Conservation (phyloP, 2,113 vertebrate genomes). For the Melanotaenia duboulayi region DNA sequence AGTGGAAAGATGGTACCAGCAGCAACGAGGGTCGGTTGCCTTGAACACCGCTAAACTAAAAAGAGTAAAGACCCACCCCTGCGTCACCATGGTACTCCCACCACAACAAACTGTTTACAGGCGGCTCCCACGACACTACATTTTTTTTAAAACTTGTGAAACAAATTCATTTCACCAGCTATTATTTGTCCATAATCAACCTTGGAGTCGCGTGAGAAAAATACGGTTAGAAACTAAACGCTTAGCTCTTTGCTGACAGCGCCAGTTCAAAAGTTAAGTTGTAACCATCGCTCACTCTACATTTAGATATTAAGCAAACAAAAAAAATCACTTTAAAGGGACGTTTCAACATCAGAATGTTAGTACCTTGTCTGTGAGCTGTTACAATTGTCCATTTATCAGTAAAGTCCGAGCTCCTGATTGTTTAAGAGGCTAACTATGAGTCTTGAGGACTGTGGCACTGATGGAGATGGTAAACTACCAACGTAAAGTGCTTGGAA, state of each 20-base stretch:
- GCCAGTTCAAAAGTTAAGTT: conserved; percentile 29
- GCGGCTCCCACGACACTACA: neutral
- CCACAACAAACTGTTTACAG: conserved; percentile 57
- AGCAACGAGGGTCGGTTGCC: conserved; percentile 59
- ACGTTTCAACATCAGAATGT: neutral
- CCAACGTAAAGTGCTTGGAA: accelerated
- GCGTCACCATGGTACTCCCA: conserved; percentile 63
- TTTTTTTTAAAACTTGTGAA: neutral
- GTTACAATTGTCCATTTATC: neutral
- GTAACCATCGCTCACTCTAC: neutral
- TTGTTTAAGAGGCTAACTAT: conserved; percentile 29
- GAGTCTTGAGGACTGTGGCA: conserved; percentile 2
- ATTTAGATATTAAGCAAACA: neutral
- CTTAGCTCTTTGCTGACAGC: neutral
- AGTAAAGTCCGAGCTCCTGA: neutral
- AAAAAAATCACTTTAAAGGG: neutral
- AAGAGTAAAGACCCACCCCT: conserved; percentile 47
- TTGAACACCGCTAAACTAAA: conserved; percentile 74
- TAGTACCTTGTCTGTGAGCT: neutral
- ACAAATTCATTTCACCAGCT: neutral
- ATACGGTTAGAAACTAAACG: conserved; percentile 1
- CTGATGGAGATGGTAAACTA: conserved; percentile 44
- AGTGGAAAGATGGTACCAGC: neutral
- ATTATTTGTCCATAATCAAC: too few species aligned
- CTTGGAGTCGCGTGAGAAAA: neutral